Percentiles rank a stretch among this genome's conserved stretches.
Conservation (phyloP, 2,888 invertebrate genomes). For the Leptopilina drosophilae region DNA sequence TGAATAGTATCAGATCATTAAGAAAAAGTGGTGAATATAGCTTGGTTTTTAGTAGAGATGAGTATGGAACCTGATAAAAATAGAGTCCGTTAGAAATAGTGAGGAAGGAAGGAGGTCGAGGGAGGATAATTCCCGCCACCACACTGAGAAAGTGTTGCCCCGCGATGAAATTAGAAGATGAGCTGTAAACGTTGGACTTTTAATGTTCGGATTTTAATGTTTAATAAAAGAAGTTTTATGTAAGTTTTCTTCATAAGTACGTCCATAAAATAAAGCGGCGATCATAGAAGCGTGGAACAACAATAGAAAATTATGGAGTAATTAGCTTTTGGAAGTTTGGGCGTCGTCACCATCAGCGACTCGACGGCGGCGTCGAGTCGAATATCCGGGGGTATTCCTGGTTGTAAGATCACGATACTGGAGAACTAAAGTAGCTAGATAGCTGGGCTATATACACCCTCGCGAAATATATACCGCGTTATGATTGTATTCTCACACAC, state of each 20-base stretch:
- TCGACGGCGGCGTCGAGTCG: slow-evolving; percentile 27
- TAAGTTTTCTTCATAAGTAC: slow-evolving; percentile 24
- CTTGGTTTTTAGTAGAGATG: no score
- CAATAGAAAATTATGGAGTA: slow-evolving; percentile 41
- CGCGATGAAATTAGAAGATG: slow-evolving; percentile 18
- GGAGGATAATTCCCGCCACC: background rate
- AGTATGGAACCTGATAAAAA: no score
- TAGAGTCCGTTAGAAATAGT: no score
- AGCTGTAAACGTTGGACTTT: slow-evolving; percentile 5
- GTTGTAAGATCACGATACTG: slow-evolving; percentile 17
- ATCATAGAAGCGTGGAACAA: slow-evolving; percentile 14
- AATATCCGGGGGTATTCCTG: slow-evolving; percentile 27
- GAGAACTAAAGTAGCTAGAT: slow-evolving; percentile 34
- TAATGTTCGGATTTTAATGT: slow-evolving; percentile 1
- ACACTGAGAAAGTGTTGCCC: slow-evolving; percentile 6
- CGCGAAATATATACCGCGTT: background rate
- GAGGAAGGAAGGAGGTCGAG: background rate
- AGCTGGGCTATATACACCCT: background rate
- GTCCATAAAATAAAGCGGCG: slow-evolving; percentile 27
- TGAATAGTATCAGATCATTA: no score
- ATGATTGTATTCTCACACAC: background rate
- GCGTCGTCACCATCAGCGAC: slow-evolving; percentile 20
- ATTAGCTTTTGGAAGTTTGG: slow-evolving; percentile 28
- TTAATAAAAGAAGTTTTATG: slow-evolving; percentile 33
- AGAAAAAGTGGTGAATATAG: no score